Conservation (phyloP, 2,113 vertebrate genomes). For the Petaurus breviceps region DNA sequence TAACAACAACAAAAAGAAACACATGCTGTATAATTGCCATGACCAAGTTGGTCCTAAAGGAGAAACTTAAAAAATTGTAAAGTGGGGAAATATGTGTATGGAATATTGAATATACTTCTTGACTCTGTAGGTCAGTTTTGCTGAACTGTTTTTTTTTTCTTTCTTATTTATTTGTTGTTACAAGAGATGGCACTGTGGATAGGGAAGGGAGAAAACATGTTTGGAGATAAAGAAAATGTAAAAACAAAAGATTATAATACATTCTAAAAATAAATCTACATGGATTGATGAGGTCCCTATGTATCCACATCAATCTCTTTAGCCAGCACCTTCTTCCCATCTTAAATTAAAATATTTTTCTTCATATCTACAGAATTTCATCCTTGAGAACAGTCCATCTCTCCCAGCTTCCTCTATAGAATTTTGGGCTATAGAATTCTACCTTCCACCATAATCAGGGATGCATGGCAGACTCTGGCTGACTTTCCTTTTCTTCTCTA, state of each 20-base stretch:
- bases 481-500: background rate
- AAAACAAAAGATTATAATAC: background rate
- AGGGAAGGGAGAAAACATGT: background rate
- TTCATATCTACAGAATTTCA: background rate
- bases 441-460: background rate
- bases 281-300: background rate
- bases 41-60: background rate
- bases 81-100: background rate
- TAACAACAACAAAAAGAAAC: background rate
- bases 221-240: background rate
- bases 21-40: background rate
- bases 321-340: background rate
- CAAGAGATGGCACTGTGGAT: background rate
- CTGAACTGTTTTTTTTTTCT: background rate
- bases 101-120: background rate
- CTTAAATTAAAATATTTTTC: background rate
- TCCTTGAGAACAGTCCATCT: background rate
- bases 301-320: background rate
- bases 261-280: background rate
- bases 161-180: background rate
- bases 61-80: background rate
- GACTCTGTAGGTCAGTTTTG: background rate
- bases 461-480: background rate
- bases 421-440: background rate
- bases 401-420: background rate